phyloP scores from a whole-genome alignment of 2,888 invertebrate species.

The Hydrotaea cyrtoneurina region DNA sequence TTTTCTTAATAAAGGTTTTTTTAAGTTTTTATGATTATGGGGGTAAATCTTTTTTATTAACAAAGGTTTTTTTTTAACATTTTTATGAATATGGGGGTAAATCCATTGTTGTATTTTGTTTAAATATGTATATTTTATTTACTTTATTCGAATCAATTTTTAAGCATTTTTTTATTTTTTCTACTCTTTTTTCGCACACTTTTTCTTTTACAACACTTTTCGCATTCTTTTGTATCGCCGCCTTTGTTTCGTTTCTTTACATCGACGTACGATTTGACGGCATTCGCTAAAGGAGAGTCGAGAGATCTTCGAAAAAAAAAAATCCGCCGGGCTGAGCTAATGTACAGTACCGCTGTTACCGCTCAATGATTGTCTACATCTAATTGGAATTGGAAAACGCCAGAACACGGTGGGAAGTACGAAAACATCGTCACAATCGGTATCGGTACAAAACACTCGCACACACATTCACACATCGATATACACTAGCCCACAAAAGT shows the following conservation, averaged over 20 bases:
- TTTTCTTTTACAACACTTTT: too few relatives aligned
- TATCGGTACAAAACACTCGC: conserved; percentile 45
- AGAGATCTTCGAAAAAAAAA: background rate
- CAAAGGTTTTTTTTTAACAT: too few relatives aligned
- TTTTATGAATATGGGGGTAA: too few relatives aligned
- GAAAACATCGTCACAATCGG: background rate
- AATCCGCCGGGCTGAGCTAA: conserved; percentile 4
- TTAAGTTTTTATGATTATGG: too few relatives aligned
- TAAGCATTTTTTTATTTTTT: too few relatives aligned
- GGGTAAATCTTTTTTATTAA: too few relatives aligned
- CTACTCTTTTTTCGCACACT: too few relatives aligned
- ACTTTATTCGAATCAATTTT: too few relatives aligned
- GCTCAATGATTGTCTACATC: conserved; percentile 58
- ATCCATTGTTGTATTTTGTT: too few relatives aligned
- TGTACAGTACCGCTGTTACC: conserved; percentile 43
- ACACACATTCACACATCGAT: background rate
- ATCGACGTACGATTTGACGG: background rate
- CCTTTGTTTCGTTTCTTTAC: background rate
- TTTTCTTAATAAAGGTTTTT: too few relatives aligned
- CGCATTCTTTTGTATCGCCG: background rate
- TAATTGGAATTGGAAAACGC: conserved; percentile 48
- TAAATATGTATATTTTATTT: too few relatives aligned
- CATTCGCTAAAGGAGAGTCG: background rate
- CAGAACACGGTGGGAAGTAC: background rate
- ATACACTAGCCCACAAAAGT: conserved; percentile 43